Evolutionary conservation across 2,113 vertebrate species (phyloP).

Genomic region (Heterocephalus glaber): DNA sequence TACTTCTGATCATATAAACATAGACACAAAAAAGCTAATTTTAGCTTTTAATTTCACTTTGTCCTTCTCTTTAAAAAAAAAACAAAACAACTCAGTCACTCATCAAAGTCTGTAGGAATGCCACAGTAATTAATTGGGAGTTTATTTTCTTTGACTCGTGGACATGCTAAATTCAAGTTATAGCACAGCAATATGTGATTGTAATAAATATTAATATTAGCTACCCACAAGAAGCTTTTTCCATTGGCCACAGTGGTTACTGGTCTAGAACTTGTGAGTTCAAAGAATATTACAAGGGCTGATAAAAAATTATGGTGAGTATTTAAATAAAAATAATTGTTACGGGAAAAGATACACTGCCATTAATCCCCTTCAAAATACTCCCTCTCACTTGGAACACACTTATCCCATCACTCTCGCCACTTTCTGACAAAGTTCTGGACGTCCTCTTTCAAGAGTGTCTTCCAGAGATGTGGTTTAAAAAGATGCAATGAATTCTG

Average conservation of each 20-base stretch:
- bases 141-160: constrained; percentile 26
- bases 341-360: not conserved
- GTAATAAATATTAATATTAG: not conserved
- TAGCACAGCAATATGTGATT: not conserved
- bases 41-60: not conserved
- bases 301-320: not conserved
- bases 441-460: not conserved
- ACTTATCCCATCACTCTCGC: not conserved
- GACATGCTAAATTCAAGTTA: constrained; percentile 30
- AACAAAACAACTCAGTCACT: not conserved
- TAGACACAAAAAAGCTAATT: not conserved
- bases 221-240: not conserved
- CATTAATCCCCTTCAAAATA: not conserved
- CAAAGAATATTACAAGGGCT: not conserved
- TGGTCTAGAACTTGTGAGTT: not conserved
- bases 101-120: not conserved
- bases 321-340: not conserved
- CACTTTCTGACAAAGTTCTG: not conserved
- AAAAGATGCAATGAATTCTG: not conserved
- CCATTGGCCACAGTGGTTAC: not conserved
- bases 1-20: not conserved
- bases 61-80: not conserved
- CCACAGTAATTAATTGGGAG: not conserved
- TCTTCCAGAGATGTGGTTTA: not conserved
- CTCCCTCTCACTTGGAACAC: not conserved